Evolutionary conservation across 2,113 vertebrate species (phyloP).

Genomic region (Colius striatus): DNA sequence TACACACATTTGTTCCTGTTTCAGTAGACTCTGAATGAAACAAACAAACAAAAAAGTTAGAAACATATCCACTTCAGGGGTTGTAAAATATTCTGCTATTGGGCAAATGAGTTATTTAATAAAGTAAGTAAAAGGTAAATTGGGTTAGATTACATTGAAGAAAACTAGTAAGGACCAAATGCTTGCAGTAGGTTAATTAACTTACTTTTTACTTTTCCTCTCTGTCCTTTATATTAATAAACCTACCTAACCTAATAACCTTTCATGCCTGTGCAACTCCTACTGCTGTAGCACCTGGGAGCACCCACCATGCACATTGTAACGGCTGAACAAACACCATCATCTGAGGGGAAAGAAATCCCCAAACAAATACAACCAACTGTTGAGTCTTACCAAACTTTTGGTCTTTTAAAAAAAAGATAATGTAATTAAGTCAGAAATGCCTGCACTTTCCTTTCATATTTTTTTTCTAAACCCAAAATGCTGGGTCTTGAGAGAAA

Average conservation of each 20-base stretch:
- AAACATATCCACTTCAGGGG: not conserved
- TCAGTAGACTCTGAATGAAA: not conserved
- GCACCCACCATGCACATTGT: rapidly evolving
- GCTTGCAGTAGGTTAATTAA: not conserved
- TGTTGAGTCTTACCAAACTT: not conserved
- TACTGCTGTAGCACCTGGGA: not conserved
- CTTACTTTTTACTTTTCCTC: not conserved
- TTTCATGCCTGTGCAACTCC: not conserved
- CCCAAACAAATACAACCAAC: not conserved
- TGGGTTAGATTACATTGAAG: not conserved
- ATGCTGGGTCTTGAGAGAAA: not conserved
- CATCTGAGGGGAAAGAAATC: not conserved
- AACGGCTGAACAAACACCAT: not conserved
- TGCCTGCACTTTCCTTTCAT: not conserved
- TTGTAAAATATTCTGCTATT: not conserved
- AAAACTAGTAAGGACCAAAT: not conserved
- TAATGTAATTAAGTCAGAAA: not conserved
- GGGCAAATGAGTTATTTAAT: not conserved
- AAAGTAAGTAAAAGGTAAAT: not conserved
- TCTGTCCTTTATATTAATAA: not conserved
- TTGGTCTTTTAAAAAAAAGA: too few species aligned
- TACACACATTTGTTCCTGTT: not conserved
- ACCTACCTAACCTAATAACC: not conserved
- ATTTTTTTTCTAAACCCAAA: not conserved
- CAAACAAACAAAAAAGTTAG: not conserved